Percentiles rank a stretch among this genome's conserved stretches.
These are phyloP conservation scores for Takifugu rubripes DNA, from an alignment of 2,797 vertebrate species.

Conservation along the genomic window DNA sequence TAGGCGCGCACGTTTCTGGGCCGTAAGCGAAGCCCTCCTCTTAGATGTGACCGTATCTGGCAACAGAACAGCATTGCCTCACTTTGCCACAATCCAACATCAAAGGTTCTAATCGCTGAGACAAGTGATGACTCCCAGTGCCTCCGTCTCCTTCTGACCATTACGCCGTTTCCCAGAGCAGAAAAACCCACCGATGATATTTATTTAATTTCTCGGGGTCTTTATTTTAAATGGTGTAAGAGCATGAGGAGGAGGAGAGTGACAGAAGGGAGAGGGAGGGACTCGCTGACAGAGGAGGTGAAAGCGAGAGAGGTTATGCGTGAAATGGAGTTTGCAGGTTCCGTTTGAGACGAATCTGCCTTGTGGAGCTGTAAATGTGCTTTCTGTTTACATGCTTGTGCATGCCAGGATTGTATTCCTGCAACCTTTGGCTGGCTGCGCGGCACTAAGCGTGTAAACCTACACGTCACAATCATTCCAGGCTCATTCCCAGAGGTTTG, in stretches of 20 bases:
- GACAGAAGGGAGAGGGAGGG: constrained; percentile 9
- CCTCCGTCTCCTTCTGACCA: constrained; percentile 35
- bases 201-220: constrained; percentile 46
- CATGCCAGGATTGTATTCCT: constrained; percentile 47
- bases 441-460: not conserved
- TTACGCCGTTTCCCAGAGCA: constrained; percentile 53
- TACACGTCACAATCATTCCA: no score
- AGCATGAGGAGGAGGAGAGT: constrained; percentile 13
- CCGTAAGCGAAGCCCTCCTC: constrained; percentile 27
- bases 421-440: not conserved
- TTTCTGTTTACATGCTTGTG: constrained; percentile 62
- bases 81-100: constrained; percentile 67
- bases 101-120: constrained; percentile 66
- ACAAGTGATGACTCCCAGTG: constrained; percentile 58
- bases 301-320: constrained; percentile 49
- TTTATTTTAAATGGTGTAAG: constrained; percentile 40
- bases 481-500: no score
- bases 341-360: constrained; percentile 52
- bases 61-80: constrained; percentile 48
- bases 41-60: constrained; percentile 59
- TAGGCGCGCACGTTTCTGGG: constrained; percentile 16
- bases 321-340: constrained; percentile 65
- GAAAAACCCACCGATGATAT: constrained; percentile 44
- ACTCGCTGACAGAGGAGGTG: constrained; percentile 23
- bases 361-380: constrained; percentile 54